Evolutionary conservation across 2,888 invertebrate genomes (phyloP), one percentile per base, ranked within the genome.

Genomic region (Eristalis tenax): DNA sequence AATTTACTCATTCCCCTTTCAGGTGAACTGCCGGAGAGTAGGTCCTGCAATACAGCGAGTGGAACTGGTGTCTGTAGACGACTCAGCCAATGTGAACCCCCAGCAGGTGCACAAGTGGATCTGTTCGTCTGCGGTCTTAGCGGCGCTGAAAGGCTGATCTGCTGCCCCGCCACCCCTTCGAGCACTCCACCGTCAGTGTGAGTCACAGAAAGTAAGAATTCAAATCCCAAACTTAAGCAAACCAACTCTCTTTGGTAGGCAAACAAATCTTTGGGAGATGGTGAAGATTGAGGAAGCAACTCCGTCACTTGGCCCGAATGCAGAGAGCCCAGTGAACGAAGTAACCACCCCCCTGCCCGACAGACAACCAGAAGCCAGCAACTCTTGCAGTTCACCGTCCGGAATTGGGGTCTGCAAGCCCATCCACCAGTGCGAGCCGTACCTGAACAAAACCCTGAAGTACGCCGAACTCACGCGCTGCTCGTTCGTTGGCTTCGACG

Each of bases 401-500:
- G 50, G 50, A 8, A 6, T 50, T 18, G 50, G 50, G 2, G 50
- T 18, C n/a, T 50, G 50, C 18, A 18, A 18, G 18, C 18, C 50
- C 8, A 50, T 50, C 8, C 50, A 50, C 18, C 50, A 18, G 18
- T 50, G 50, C 50, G 50, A 50, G 18, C 50, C 50, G 18, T 50
- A 18, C 18, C 8, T n/a, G 8, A 8, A n/a, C 8, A 18, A 18
- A 18, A 50, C 50, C 8, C 18, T 50, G 18, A 18, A 18, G n/a
- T 50, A 50, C 0, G 6, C n/a, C 0, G 89, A 91, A 4, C 87
- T 91, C 18, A 88, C 89, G 11, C 81, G 57, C 22, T 92, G 92
- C 79, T 90, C 90, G 1, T 89, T 91, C 28, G 64, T 70, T 4
- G 10, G 75, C 1, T 75, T 22, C n/a, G 90, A 90, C 28, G 91